phyloP scores from a whole-genome alignment of 30 jellyfish, hydroid and myxozoan species.

The Aurelia sp. region DNA sequence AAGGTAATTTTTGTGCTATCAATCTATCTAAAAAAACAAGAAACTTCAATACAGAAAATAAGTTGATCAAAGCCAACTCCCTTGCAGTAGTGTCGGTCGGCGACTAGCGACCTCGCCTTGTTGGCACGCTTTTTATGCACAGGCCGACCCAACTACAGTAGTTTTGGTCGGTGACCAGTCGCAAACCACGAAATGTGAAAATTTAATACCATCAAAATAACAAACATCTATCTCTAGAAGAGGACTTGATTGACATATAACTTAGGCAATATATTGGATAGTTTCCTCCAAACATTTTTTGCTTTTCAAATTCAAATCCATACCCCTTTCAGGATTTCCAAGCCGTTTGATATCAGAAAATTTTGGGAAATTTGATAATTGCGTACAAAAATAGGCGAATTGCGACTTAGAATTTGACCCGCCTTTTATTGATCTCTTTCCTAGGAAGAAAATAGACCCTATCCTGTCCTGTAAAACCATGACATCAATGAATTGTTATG shows the following conservation, averaged over 20 bases:
- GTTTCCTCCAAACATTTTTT: conserved; percentile 28
- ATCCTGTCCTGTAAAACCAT: conserved; percentile 17
- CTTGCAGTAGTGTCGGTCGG: too few relatives aligned
- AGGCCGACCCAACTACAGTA: too few relatives aligned
- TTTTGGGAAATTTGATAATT: conserved; percentile 16
- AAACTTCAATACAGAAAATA: too few relatives aligned
- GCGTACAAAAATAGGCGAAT: conserved; percentile 28
- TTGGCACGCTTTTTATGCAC: too few relatives aligned
- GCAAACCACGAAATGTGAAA: too few relatives aligned
- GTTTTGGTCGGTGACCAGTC: too few relatives aligned
- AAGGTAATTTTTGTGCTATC: too few relatives aligned
- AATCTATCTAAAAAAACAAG: too few relatives aligned
- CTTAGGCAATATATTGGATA: conserved; percentile 17
- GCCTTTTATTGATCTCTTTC: conserved; percentile 14
- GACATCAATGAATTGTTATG: neutral
- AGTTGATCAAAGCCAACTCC: too few relatives aligned
- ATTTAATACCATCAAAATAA: too few relatives aligned
- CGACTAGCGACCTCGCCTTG: too few relatives aligned
- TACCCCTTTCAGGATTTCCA: conserved; percentile 21
- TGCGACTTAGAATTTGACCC: conserved; percentile 9
- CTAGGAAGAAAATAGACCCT: conserved; percentile 14
- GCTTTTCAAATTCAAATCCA: conserved; percentile 6
- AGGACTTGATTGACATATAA: neutral
- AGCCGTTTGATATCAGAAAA: conserved; percentile 8
- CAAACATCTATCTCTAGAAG: neutral